Percentiles rank a stretch among this genome's conserved stretches.
Conservation (phyloP, 2,888 invertebrate species). For the Zonitis immaculata region DNA sequence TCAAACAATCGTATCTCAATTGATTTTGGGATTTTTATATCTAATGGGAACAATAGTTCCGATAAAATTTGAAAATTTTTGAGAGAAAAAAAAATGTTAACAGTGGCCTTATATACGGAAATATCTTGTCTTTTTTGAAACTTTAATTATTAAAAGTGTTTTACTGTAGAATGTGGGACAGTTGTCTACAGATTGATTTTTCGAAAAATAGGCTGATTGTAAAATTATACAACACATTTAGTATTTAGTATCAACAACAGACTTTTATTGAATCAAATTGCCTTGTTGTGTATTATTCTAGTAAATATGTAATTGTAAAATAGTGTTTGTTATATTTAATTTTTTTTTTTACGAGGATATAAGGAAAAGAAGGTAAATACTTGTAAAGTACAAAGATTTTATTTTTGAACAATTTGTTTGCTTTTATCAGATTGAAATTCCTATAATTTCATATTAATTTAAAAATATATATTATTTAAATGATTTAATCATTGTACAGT, state of each 20-base stretch:
- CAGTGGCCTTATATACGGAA: slow-evolving; percentile 21
- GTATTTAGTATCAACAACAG: slow-evolving; percentile 10
- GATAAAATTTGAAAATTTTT: neutral
- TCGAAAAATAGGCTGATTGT: slow-evolving; percentile 9
- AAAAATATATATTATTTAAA: slow-evolving; percentile 16
- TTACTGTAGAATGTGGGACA: slow-evolving; percentile 20
- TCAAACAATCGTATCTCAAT: slow-evolving; percentile 22
- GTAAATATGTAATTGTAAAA: neutral
- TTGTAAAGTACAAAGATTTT: slow-evolving; percentile 18
- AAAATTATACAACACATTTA: slow-evolving; percentile 2
- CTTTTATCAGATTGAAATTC: slow-evolving; percentile 18
- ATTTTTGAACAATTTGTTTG: slow-evolving; percentile 18
- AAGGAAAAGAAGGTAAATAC: too few relatives aligned
- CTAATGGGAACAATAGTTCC: slow-evolving; percentile 22
- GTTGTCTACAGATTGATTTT: slow-evolving; percentile 7
- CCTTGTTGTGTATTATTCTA: neutral
- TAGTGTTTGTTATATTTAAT: neutral
- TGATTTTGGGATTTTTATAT: slow-evolving; percentile 15
- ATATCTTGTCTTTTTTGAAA: slow-evolving; percentile 23
- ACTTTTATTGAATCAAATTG: neutral
- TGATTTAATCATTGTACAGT: slow-evolving; percentile 19
- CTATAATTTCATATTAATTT: slow-evolving; percentile 12
- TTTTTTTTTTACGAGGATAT: neutral
- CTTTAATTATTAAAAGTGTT: slow-evolving; percentile 18
- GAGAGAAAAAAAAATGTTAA: slow-evolving; percentile 8